Base-by-base conservation (phyloP, 2,113 vertebrate genomes). In the Macheiramphus alcinus region DNA sequence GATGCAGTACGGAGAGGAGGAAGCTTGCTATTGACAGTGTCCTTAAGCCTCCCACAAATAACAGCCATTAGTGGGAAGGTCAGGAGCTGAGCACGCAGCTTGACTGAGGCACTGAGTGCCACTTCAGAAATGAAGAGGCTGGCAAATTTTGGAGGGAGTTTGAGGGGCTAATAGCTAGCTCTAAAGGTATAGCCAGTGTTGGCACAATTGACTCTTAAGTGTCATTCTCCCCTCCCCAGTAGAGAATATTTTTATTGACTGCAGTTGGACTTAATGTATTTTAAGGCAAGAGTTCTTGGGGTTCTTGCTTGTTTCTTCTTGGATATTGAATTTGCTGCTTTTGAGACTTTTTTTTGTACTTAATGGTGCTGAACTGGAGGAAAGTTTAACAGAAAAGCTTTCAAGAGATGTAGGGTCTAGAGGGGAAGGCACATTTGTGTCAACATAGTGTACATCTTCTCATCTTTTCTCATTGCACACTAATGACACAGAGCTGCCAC, bases 1-100 rank as follows among this genome's bases (percentile, higher is more conserved):
- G 97, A 98, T 97, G 97, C 97, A 97, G 98, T 97, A 98, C 93
- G 91, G 97, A 98, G 97, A 98, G 97, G 98, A 96, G 96, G 97
- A 98, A 98, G 98, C 97, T 95, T 96, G 98, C 98, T 99, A 99
- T 99, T 99, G 98, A 99, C 98, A 98, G 98, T 98, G 98, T 99
- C 98, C 98, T 99, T 98, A 99, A 99, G 98, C 98, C 98, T 99
- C 98, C 98, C 99, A 99, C 99, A 99, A 99, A 99, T 99, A 99
- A 99, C 98, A 99, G 99, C 98, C 98, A 99, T 99, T 99, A 99
- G 99, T 98, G 98, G 98, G 98, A 98, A 98, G 99, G 99, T 99
- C 99, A 99, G 98, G 97, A 99, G 98, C 99, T 98, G 98, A 99
- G 98, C 98, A 98, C 98, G 98, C 98, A 98, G 98, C 98, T 99